Conservation (phyloP, 2,113 vertebrate genomes). For the Zapornia atra region DNA sequence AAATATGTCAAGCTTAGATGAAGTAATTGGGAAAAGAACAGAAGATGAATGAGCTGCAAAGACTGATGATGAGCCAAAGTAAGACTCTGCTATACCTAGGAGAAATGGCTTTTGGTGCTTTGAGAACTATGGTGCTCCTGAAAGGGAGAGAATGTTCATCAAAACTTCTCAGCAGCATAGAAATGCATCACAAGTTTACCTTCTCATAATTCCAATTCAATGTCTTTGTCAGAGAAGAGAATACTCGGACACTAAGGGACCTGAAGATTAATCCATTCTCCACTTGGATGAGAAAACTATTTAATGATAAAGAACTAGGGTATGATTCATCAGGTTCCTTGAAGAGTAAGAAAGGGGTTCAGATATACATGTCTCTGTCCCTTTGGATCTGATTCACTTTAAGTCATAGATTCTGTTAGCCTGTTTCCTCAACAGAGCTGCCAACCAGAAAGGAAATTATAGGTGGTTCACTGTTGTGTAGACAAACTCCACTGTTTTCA, state of each 20-base stretch:
- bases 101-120: background rate
- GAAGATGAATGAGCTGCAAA: background rate
- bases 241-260: background rate
- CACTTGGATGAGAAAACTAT: background rate
- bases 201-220: background rate
- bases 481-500: background rate
- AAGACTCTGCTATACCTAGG: background rate
- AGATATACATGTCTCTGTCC: background rate
- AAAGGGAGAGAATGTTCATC: background rate
- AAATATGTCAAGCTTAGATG: background rate
- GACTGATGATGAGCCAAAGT: background rate
- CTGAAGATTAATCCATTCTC: background rate
- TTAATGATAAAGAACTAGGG: background rate
- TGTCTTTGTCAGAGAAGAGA: background rate
- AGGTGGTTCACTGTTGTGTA: background rate
- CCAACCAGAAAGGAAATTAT: background rate
- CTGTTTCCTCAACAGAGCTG: background rate
- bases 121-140: background rate
- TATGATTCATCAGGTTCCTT: background rate
- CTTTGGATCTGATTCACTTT: background rate
- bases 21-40: background rate
- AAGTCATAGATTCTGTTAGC: background rate
- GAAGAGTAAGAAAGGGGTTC: background rate
- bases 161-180: background rate
- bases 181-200: background rate